These are phyloP conservation scores for Temnopleurus reevesii DNA, from an alignment of 53 echinoderm and acorn worm species.

Conservation along the genomic window DNA sequence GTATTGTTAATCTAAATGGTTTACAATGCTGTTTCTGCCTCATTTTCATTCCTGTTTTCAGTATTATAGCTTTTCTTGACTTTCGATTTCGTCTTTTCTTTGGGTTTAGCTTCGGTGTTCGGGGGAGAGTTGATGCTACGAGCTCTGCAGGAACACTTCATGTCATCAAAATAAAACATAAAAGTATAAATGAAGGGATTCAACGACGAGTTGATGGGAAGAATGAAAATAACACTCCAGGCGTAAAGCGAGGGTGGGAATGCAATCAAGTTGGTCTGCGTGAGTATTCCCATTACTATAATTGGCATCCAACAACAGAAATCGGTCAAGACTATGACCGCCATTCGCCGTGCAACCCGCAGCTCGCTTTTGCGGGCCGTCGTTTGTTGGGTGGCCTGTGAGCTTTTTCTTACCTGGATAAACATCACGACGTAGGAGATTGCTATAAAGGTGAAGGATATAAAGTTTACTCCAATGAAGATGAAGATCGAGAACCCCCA, in stretches of 20 bases:
- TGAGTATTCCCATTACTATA: neutral
- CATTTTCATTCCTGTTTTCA: too few relatives aligned
- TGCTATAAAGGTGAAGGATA: neutral
- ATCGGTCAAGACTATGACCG: neutral
- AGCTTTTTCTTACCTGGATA: neutral
- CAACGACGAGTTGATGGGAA: constrained; percentile 12
- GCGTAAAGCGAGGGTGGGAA: neutral
- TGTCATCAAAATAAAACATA: too few relatives aligned
- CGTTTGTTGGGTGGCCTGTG: neutral
- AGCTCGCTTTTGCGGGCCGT: neutral
- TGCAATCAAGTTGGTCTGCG: neutral
- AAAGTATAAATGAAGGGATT: constrained; percentile 5
- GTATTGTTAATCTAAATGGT: too few relatives aligned
- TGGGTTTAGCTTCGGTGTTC: too few relatives aligned
- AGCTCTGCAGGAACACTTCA: too few relatives aligned
- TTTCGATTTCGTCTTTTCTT: too few relatives aligned
- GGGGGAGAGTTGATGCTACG: too few relatives aligned
- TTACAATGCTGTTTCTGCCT: too few relatives aligned
- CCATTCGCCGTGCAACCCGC: neutral
- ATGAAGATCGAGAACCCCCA: neutral
- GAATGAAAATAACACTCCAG: neutral
- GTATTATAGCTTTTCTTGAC: too few relatives aligned
- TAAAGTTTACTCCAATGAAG: neutral
- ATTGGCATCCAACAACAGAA: neutral
- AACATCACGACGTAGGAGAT: neutral